These are phyloP conservation scores for Macropis europaea DNA, from an alignment of 2,888 invertebrate genomes.

Conservation along the genomic window DNA sequence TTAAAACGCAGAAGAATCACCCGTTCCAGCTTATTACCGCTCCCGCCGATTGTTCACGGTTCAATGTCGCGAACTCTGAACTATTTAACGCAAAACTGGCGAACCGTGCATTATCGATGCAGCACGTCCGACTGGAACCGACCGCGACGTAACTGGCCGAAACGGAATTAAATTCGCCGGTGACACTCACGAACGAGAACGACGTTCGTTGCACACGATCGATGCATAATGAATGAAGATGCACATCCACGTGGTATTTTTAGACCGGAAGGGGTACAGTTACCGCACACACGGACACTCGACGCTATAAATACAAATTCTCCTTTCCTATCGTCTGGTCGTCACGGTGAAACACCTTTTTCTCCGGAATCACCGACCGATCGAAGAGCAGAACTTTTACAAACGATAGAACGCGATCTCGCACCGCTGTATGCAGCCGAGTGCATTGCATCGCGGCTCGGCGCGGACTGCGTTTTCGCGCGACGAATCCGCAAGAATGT, in stretches of 20 bases:
- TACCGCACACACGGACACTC: constrained; percentile 4
- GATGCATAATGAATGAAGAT: constrained; percentile 10
- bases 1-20: not conserved
- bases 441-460: constrained; percentile 64
- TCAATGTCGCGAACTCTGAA: constrained; percentile 25
- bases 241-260: constrained; percentile 11
- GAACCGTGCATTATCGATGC: constrained; percentile 3
- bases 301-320: constrained; percentile 5
- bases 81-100: not conserved
- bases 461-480: constrained; percentile 62
- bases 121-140: not conserved
- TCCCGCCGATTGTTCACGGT: constrained; percentile 10
- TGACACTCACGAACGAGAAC: too few species aligned
- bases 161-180: not conserved
- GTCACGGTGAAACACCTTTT: not conserved
- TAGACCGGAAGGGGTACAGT: constrained; percentile 12
- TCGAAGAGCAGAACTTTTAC: not conserved
- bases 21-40: constrained; percentile 4
- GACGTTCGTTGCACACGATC: not conserved
- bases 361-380: not conserved
- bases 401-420: not conserved
- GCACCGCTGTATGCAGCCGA: constrained; percentile 7
- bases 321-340: not conserved
- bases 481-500: constrained; percentile 59
- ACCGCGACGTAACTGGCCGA: not conserved